Conservation (phyloP, 1,140 invertebrate genomes). For the Linepithema humile region DNA sequence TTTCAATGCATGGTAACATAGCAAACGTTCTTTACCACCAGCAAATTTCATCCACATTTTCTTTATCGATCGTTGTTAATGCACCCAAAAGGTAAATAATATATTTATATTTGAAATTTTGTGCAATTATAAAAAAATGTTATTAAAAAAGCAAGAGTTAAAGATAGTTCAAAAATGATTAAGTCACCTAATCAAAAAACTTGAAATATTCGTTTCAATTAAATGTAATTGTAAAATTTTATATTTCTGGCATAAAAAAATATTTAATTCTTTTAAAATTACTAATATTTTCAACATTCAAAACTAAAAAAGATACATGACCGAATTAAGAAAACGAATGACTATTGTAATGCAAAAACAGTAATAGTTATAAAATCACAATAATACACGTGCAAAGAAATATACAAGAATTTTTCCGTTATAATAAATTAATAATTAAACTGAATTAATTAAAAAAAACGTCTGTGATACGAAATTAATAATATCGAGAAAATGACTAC, state of each 20-base stretch:
- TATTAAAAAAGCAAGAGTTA: not conserved
- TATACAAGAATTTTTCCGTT: not conserved
- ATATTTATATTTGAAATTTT: not conserved
- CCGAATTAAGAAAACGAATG: not conserved
- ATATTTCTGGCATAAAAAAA: not conserved
- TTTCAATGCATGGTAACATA: conserved; percentile 33
- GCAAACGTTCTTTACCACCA: conserved; percentile 9
- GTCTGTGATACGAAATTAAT: not conserved
- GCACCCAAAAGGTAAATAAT: not conserved
- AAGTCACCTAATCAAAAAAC: not conserved
- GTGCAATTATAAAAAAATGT: not conserved
- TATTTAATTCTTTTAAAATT: not conserved
- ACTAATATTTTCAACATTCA: not conserved
- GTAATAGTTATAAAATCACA: not conserved
- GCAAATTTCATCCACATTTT: not conserved
- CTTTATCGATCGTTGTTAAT: conserved; percentile 56
- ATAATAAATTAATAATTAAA: not conserved
- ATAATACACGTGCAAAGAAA: too few species aligned
- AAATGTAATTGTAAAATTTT: not conserved
- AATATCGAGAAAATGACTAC: not conserved
- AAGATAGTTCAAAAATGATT: not conserved
- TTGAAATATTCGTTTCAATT: not conserved
- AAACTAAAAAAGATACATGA: not conserved
- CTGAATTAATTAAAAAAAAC: not conserved
- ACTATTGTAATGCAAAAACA: not conserved